Conservation (phyloP, 2,888 invertebrate genomes). For the Dicyrtomina minuta region DNA sequence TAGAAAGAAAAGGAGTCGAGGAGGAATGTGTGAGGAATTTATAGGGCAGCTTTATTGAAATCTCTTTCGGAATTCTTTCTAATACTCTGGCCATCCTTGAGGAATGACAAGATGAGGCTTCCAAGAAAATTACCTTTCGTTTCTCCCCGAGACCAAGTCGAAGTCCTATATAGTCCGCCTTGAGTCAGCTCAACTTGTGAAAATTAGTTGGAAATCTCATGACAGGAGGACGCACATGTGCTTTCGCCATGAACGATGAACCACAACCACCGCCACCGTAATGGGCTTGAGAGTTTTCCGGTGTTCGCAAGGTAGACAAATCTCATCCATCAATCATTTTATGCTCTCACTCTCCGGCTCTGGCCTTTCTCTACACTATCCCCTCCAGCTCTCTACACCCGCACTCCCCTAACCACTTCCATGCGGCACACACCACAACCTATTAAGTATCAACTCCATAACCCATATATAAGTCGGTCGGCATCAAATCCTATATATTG, state of each 20-base stretch:
- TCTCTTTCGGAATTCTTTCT: background rate
- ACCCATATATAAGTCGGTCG: no score
- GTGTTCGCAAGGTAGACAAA: constrained; percentile 5
- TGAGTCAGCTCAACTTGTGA: background rate
- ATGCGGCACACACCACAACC: no score
- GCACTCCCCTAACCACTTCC: no score
- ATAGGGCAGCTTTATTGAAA: background rate
- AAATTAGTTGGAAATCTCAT: background rate
- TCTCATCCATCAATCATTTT: constrained; percentile 11
- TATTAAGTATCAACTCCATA: no score
- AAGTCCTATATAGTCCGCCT: background rate
- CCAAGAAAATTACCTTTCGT: background rate
- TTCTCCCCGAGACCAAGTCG: background rate
- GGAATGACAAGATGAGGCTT: background rate
- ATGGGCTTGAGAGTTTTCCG: no score
- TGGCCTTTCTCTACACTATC: background rate
- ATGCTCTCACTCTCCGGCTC: background rate
- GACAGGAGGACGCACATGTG: no score
- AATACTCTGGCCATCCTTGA: background rate
- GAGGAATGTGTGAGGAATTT: background rate
- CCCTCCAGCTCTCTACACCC: no score
- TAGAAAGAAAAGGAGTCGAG: background rate
- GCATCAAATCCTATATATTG: no score
- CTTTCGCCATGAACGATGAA: no score
- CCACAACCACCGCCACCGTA: no score